These are phyloP conservation scores for Aelia acuminata DNA, from an alignment of 2,888 invertebrate genomes.

Conservation along the genomic window DNA sequence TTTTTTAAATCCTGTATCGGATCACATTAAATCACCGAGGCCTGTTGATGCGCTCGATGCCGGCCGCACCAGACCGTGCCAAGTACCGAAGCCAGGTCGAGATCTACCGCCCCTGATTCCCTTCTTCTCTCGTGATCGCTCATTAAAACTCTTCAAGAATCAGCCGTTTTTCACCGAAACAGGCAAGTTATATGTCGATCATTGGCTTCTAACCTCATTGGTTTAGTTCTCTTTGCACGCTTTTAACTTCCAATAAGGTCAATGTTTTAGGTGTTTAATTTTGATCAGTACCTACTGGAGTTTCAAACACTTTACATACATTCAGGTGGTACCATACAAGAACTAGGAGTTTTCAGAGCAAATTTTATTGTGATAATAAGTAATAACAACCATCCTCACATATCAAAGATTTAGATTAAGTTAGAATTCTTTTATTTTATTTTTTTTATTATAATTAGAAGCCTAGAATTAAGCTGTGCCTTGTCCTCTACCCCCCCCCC, in stretches of 20 bases:
- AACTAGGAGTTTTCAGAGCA: no score
- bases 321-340: no score
- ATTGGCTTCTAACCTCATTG: conserved; percentile 23
- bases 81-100: neutral
- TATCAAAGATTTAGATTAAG: no score
- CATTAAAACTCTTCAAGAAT: conserved; percentile 38
- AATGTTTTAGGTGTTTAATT: neutral
- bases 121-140: conserved; percentile 3
- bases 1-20: neutral
- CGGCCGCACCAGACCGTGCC: neutral
- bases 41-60: neutral
- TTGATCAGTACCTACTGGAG: neutral
- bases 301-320: no score
- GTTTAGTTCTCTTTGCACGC: neutral
- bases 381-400: no score
- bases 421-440: no score
- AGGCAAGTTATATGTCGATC: conserved; percentile 27
- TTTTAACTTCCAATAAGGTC: neutral
- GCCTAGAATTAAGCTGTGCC: no score
- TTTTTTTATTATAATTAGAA: no score
- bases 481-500: no score
- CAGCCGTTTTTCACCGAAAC: neutral
- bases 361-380: no score
- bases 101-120: conserved; percentile 24
- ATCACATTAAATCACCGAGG: neutral